These are phyloP conservation scores for Sebastes steindachneri DNA, from an alignment of 2,797 vertebrate genomes.

Conservation along the genomic window DNA sequence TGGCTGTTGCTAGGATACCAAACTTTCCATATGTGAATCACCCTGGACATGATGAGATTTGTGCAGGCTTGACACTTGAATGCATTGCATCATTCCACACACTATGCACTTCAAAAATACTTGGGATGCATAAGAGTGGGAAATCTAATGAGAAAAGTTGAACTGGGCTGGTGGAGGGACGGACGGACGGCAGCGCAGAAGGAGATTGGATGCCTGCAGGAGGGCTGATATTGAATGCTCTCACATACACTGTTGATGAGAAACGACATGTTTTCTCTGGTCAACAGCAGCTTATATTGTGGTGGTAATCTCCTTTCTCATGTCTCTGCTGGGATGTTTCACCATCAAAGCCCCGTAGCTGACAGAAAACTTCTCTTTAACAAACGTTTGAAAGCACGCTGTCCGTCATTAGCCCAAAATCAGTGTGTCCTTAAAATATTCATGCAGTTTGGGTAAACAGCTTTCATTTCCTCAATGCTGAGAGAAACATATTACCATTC, in stretches of 20 bases:
- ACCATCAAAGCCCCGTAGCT: slow-evolving; percentile 39
- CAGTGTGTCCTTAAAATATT: slow-evolving; percentile 6
- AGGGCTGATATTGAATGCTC: slow-evolving; percentile 67
- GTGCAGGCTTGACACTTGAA: slow-evolving; percentile 67
- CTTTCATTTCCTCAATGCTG: not conserved
- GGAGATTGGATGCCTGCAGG: slow-evolving; percentile 71
- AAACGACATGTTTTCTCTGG: slow-evolving; percentile 67
- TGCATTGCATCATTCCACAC: slow-evolving; percentile 61
- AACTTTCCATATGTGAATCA: slow-evolving; percentile 66
- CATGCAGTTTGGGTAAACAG: not conserved
- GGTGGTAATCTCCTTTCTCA: slow-evolving; percentile 61
- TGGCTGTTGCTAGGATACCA: slow-evolving; percentile 77
- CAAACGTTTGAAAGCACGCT: slow-evolving; percentile 26
- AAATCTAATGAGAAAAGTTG: slow-evolving; percentile 72
- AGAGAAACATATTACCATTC: not conserved
- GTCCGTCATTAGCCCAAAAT: slow-evolving; percentile 35
- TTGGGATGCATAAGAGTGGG: slow-evolving; percentile 62
- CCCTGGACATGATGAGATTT: slow-evolving; percentile 68
- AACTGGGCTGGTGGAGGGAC: slow-evolving; percentile 41
- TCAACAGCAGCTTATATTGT: slow-evolving; percentile 57
- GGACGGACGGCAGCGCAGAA: slow-evolving; percentile 51
- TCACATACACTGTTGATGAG: slow-evolving; percentile 54
- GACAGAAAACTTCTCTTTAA: slow-evolving; percentile 32
- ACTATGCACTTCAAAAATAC: slow-evolving; percentile 76
- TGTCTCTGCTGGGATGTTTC: slow-evolving; percentile 46